Conservation (phyloP, 2,113 vertebrate genomes). For the Menura novaehollandiae region DNA sequence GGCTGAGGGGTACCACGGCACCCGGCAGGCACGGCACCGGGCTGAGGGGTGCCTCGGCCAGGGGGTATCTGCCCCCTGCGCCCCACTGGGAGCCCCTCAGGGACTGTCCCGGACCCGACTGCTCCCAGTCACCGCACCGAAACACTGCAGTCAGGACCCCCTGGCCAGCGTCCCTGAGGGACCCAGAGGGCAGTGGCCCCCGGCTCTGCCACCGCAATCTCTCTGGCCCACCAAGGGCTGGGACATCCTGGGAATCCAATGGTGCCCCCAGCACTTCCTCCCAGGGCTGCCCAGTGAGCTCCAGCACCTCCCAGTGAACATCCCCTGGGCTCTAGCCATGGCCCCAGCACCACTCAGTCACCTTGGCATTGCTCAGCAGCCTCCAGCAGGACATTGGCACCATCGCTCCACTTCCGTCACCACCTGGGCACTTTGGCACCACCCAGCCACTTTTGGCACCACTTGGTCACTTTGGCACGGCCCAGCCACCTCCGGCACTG, state of each 20-base stretch:
- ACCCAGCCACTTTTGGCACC: neutral
- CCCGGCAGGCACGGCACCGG: neutral
- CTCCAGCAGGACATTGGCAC: neutral
- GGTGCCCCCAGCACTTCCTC: neutral
- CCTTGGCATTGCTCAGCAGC: neutral
- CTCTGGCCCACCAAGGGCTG: neutral
- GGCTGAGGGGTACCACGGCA: neutral
- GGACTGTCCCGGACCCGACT: neutral
- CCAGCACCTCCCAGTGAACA: neutral
- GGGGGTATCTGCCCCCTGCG: neutral
- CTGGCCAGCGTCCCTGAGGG: neutral
- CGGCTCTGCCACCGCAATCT: neutral
- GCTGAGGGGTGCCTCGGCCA: neutral
- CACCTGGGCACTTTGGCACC: neutral
- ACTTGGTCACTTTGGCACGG: neutral
- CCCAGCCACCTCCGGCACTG: neutral
- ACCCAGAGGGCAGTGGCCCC: neutral
- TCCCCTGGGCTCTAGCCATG: no score
- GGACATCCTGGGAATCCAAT: neutral
- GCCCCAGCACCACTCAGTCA: neutral
- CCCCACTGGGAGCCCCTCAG: neutral
- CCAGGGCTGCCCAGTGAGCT: neutral
- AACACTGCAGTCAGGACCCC: accelerated
- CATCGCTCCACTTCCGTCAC: neutral
- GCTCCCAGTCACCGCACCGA: accelerated